Evolutionary conservation across 2,888 invertebrate species (phyloP), one percentile per base, ranked within the genome.

Genomic region (Papilio demoleus): DNA sequence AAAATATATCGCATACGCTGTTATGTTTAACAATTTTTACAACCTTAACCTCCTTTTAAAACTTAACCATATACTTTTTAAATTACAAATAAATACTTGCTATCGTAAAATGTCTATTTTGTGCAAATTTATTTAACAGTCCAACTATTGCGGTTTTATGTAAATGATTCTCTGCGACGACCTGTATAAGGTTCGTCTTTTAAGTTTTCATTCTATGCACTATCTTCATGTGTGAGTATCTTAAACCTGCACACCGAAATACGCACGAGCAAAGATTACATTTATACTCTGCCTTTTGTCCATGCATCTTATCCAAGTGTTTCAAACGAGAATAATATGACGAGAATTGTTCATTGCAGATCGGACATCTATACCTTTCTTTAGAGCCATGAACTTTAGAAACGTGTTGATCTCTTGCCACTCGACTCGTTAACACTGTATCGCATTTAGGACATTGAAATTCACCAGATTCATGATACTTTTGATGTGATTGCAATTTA

Each of bases 361-460:
- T 71, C 0, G 88, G 88, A 70, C 88, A 88, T 0, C 83, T 79
- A 68, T 88, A 84, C 61, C 84, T 78, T 34, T 84, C 76, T 62
- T 86, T 86, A 0, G 79, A 77, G 1, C 83, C 83, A 65, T 89
- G 88, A 4, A 71, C 77, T 0, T 71, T 47, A 4, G 74, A 75
- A 11, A 81, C 67, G 67, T 89, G 88, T 6, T 83, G 73, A 42
- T 81, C 80, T 65, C 77, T 84, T 1, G 79, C 75, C 8, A 75
- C 78, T 6, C 79, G 76, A 73, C 81, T 87, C 0, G 82, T 70
- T 70, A 93, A 92, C 0, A 87, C 78, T 12, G 81, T 77, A 53
- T 84, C 83, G 73, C 93, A 93, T 70, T 89, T 87, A 0, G 86
- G 69, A 73, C 93, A 93, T 9, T 79, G 74, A 67, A 87, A 90